Evolutionary conservation across 2,113 vertebrate genomes (phyloP), one percentile per base, ranked within the genome.

Genomic region (Tringa solitaria): DNA sequence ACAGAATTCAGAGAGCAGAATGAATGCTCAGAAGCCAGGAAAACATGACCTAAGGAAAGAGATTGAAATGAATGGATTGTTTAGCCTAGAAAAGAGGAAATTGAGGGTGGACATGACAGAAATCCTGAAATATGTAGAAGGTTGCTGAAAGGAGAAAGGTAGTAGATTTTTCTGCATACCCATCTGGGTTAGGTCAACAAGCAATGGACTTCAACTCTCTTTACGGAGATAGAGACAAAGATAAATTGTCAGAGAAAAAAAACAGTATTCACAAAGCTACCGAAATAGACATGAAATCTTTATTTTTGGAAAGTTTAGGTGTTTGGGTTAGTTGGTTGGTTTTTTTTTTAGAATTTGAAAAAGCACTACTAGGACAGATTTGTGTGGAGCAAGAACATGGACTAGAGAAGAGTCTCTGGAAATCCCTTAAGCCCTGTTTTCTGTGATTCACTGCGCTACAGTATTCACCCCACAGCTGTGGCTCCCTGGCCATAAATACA

Each of bases 181-280:
- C 28, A 33, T 89, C 80, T 92, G 56, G 89, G 91, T 96, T 95
- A 97, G 64, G 86, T 95, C 95, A 96, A 95, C 86, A 95, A 93
- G 41, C 59, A 88, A 57, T 22, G 46, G 72, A 61, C 83, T 95
- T 88, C 72, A 41, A 59, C 24, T 88, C 41, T 83, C 94, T 88
- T 74, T 74, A 89, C 60, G 41, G 41, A 90, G 57, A 54, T 69
- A 84, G 59, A 88, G 51, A 51, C 67, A 84, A 64, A 77, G 73
- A 48, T 43, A 94, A 92, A 50, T n/a, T 63, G 45, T 28, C 50
- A 88, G 48, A 37, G 27, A 12, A 43, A 84, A 94, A 23, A 16
- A 35, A 1, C 14, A 61, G 8, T 80, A 48, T 54, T 65, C n/a
- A 54, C 12, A 64, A 54, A 20, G 60, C 24, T 75, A 28, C 60